phyloP scores from a whole-genome alignment of 2,113 vertebrate species.

The Thunnus maccoyii region DNA sequence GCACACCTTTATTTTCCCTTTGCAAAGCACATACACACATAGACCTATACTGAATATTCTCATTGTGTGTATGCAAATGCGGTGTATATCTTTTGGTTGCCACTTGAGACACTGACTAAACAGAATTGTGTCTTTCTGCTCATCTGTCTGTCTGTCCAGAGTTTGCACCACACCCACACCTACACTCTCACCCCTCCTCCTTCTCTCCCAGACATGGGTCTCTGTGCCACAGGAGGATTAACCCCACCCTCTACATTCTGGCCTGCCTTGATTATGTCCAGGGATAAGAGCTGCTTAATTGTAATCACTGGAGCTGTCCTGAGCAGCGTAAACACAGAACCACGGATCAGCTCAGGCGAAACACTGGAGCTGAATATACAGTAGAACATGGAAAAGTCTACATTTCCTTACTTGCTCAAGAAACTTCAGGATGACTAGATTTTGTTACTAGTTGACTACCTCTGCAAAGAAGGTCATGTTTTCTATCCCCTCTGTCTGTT shows the following conservation, averaged over 20 bases:
- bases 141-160: slow-evolving; percentile 25
- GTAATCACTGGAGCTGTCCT: slow-evolving; percentile 79
- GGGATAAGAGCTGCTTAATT: slow-evolving; percentile 85
- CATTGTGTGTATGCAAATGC: slow-evolving; percentile 3
- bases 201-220: slow-evolving; percentile 50
- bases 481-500: slow-evolving; percentile 5
- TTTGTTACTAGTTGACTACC: background rate
- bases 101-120: slow-evolving; percentile 25
- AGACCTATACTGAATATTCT: slow-evolving; percentile 5
- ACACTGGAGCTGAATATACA: slow-evolving; percentile 4
- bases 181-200: slow-evolving; percentile 6
- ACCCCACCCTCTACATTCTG: slow-evolving; percentile 63
- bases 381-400: background rate
- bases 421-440: background rate
- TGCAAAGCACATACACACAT: background rate
- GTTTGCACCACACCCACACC: background rate
- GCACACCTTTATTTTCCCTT: slow-evolving; percentile 32
- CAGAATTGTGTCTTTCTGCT: slow-evolving; percentile 19
- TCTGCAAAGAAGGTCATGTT: background rate
- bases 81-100: slow-evolving; percentile 20
- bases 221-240: slow-evolving; percentile 76
- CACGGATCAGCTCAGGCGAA: slow-evolving; percentile 17
- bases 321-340: slow-evolving; percentile 53
- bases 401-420: background rate
- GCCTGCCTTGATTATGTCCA: slow-evolving; percentile 80